A percentile compares a stretch with the other conserved stretches of the same genome.
phyloP scores from a whole-genome alignment of 2,888 invertebrate genomes.

The Ophioninae sp. region DNA sequence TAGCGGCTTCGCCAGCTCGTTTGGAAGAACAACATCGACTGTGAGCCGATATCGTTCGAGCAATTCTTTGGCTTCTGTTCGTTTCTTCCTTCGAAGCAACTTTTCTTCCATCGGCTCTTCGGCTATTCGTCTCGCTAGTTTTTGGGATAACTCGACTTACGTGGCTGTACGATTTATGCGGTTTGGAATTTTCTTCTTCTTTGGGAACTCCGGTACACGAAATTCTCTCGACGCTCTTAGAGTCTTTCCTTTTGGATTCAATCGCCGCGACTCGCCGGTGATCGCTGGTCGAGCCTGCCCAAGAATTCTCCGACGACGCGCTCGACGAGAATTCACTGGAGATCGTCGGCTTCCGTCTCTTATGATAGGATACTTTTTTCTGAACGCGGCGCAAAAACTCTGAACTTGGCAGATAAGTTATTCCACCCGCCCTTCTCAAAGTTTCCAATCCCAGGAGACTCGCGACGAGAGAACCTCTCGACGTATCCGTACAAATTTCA shows the following conservation, averaged over 20 bases:
- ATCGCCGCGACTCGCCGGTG: background rate
- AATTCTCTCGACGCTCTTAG: background rate
- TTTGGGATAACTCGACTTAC: background rate
- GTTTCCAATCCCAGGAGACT: conserved; percentile 69
- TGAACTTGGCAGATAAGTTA: conserved; percentile 73
- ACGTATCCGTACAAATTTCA: conserved; percentile 29
- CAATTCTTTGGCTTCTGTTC: conserved; percentile 30
- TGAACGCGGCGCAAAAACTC: conserved; percentile 73
- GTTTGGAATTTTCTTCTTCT: background rate
- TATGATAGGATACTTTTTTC: conserved; percentile 59
- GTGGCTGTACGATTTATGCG: background rate
- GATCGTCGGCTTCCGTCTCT: conserved; percentile 16
- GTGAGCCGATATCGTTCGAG: conserved; percentile 49
- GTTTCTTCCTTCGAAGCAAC: background rate
- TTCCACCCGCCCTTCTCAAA: conserved; percentile 67
- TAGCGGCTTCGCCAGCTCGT: background rate
- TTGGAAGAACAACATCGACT: conserved; percentile 41
- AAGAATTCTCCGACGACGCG: background rate
- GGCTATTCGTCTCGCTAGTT: background rate
- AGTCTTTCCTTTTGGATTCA: background rate
- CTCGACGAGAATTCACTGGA: conserved; percentile 5
- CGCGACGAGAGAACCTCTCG: conserved; percentile 2
- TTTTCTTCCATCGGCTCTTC: background rate
- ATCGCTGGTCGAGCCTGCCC: background rate
- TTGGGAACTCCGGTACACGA: background rate